These are phyloP conservation scores for Armadillidium nasatum DNA, from an alignment of 1,140 invertebrate genomes.

Conservation along the genomic window DNA sequence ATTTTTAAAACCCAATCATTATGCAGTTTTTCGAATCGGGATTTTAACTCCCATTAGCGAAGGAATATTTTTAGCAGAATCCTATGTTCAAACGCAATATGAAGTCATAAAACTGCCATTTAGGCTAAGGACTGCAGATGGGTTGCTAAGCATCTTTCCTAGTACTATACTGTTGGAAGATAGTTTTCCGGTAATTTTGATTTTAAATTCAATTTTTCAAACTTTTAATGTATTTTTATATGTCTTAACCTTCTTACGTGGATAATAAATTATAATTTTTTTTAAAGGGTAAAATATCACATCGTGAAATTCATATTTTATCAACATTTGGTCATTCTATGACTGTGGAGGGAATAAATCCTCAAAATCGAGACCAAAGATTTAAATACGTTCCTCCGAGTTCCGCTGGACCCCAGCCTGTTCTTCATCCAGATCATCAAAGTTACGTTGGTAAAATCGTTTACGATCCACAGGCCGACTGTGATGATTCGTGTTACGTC, in stretches of 20 bases:
- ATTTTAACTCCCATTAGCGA: slow-evolving; percentile 65
- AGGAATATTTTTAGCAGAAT: slow-evolving; percentile 63
- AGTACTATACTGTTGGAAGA: slow-evolving; percentile 67
- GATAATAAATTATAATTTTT: background rate
- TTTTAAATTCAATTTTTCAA: no score
- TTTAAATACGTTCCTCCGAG: slow-evolving; percentile 49
- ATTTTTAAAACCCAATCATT: slow-evolving; percentile 61
- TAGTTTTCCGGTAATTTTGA: slow-evolving; percentile 70
- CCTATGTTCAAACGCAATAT: slow-evolving; percentile 68
- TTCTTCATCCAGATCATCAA: slow-evolving; percentile 48
- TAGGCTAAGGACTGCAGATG: slow-evolving; percentile 52
- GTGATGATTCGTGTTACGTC: slow-evolving; percentile 70
- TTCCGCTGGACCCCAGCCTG: slow-evolving; percentile 32
- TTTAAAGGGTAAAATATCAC: slow-evolving; percentile 69
- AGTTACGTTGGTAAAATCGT: slow-evolving; percentile 56
- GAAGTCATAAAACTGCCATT: slow-evolving; percentile 62
- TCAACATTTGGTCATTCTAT: slow-evolving; percentile 69
- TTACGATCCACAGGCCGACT: slow-evolving; percentile 66
- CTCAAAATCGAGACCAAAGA: slow-evolving; percentile 55
- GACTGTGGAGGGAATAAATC: slow-evolving; percentile 56
- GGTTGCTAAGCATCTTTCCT: slow-evolving; percentile 48
- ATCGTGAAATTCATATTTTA: slow-evolving; percentile 64
- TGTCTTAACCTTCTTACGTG: no score
- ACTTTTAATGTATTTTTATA: no score
- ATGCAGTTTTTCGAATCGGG: slow-evolving; percentile 67